Evolutionary conservation across 2,888 invertebrate genomes (phyloP).

Genomic region (Halocaridina rubra): DNA sequence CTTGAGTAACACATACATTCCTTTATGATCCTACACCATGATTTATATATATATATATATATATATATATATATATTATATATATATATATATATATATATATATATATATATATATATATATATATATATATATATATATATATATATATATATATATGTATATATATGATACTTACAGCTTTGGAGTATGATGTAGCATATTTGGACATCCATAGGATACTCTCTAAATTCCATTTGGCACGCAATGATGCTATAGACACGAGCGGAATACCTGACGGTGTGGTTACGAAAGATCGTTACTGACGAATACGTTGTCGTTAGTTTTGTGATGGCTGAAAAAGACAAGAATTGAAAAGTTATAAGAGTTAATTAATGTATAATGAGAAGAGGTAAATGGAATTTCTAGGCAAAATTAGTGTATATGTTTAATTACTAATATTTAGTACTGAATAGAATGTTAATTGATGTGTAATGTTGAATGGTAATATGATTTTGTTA

Average conservation of each 20-base stretch:
- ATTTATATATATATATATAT: neutral
- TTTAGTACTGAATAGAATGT: too few relatives aligned
- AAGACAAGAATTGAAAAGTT: too few relatives aligned
- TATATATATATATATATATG: neutral
- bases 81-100: neutral
- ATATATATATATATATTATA: neutral
- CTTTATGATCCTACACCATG: neutral
- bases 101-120: neutral
- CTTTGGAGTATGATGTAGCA: constrained; percentile 75
- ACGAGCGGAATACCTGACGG: constrained; percentile 81
- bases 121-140: neutral
- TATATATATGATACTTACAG: constrained; percentile 75
- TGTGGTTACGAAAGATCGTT: constrained; percentile 82
- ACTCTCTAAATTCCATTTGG: constrained; percentile 60
- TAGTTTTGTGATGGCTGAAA: constrained; percentile 81
- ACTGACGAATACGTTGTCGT: constrained; percentile 86
- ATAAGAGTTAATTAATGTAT: too few relatives aligned
- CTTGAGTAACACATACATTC: too few relatives aligned
- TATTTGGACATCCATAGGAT: constrained; percentile 61
- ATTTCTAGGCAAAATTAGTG: too few relatives aligned
- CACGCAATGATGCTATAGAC: constrained; percentile 74
- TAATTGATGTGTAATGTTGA: too few relatives aligned
- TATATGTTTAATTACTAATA: too few relatives aligned
- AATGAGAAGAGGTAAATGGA: too few relatives aligned
- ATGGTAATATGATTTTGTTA: too few relatives aligned